These are phyloP conservation scores for Diprion similis DNA, from an alignment of 1,140 invertebrate species.

Conservation along the genomic window DNA sequence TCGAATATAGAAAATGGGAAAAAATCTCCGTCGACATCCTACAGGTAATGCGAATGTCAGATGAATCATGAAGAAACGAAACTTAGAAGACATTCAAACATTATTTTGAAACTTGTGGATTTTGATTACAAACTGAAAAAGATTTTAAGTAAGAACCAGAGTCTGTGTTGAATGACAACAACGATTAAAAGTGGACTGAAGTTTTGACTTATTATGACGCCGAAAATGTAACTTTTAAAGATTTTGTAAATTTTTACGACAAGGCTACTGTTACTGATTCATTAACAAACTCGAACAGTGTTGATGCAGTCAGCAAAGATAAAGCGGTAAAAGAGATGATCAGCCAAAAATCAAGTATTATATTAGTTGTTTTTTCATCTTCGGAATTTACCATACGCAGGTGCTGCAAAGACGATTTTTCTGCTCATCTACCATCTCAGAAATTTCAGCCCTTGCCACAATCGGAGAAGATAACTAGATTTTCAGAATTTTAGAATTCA, in stretches of 20 bases:
- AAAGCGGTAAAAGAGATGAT: not conserved
- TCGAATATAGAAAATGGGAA: slow-evolving; percentile 28
- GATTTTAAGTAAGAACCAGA: too few species aligned
- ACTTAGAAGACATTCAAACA: slow-evolving; percentile 13
- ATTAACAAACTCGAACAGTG: slow-evolving; percentile 13
- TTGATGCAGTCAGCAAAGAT: slow-evolving; percentile 14
- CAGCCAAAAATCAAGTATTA: too few species aligned
- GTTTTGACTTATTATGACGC: slow-evolving; percentile 13
- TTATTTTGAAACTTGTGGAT: slow-evolving; percentile 16
- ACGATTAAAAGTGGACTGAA: slow-evolving; percentile 14
- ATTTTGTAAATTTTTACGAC: slow-evolving; percentile 13
- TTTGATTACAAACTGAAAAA: slow-evolving; percentile 12
- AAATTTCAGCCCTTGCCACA: too few species aligned
- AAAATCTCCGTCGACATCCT: slow-evolving; percentile 3
- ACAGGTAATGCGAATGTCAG: slow-evolving; percentile 18
- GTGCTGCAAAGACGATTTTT: too few species aligned
- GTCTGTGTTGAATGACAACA: not conserved
- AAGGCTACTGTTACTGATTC: slow-evolving; percentile 10
- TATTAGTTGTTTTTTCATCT: too few species aligned
- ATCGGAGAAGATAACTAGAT: too few species aligned
- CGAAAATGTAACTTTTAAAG: slow-evolving; percentile 17
- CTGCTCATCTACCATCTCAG: too few species aligned
- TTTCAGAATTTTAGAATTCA: too few species aligned
- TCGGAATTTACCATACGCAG: too few species aligned
- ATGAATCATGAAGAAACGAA: slow-evolving; percentile 15